Evolutionary conservation across 2,113 vertebrate species (phyloP), one percentile per base, ranked within the genome.

Genomic region (Poicephalus meyeri): DNA sequence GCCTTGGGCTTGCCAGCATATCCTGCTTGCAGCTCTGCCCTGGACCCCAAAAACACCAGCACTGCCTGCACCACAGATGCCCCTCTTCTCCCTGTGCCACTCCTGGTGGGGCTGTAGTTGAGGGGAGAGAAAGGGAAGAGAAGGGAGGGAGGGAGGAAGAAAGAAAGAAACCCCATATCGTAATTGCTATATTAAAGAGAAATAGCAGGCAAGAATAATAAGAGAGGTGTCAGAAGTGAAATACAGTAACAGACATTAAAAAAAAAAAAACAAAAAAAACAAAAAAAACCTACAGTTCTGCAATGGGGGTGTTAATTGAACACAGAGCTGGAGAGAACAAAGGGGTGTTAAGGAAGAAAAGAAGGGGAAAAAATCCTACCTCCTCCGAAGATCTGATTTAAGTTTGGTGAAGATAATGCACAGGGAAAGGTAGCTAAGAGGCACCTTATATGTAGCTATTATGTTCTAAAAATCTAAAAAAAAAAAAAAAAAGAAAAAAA

Each of bases 301-400:
- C 13, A 20, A 95, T 92, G 96, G 93, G 94, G 91, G 93, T 95
- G 97, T 97, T 97, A 97, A 97, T 90, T 97, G 95, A 97, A 97
- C 80, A 82, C 92, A 96, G 87, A 97, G 91, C 92, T 84, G 83
- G 50, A 91, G 95, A 97, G 97, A 98, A 98, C 96, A 97, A 98
- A 98, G 95, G 96, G 82, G 90, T 72, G 97, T 89, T 95, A 96
- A 92, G 68, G 87, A 86, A 96, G 86, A 93, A 91, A 91, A 95
- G 56, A 88, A 49, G 65, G 86, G 56, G 58, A 76, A 91, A 60
- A 92, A 93, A 88, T 83, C 50, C 82, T 93, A 95, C 91, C 93
- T 97, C 94, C 95, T 96, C 86, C 94, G 74, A 96, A 95, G 91
- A 97, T 92, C 71, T 96, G 95, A 97, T 94, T 53, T 97, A 96